These are phyloP conservation scores for Falco naumanni DNA, from an alignment of 2,797 vertebrate genomes.

Conservation along the genomic window DNA sequence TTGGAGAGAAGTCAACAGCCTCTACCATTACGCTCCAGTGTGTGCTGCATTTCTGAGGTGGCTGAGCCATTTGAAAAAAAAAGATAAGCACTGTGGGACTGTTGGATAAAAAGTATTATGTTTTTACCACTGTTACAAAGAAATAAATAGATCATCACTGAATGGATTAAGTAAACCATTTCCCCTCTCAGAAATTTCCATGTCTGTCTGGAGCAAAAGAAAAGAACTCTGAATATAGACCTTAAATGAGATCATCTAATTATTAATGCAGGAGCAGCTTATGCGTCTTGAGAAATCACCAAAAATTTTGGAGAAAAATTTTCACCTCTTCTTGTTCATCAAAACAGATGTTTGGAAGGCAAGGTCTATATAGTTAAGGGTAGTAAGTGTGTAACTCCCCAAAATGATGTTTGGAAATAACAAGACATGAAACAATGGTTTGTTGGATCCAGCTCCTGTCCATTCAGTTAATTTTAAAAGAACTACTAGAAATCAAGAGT, in stretches of 20 bases:
- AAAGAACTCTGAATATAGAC: neutral
- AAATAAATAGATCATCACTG: conserved; percentile 13
- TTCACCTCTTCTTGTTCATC: neutral
- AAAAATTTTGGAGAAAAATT: neutral
- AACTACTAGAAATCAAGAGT: neutral
- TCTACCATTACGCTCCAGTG: neutral
- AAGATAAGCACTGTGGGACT: neutral
- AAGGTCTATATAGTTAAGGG: neutral
- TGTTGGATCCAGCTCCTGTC: neutral
- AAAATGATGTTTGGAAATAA: neutral
- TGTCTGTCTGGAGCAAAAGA: neutral
- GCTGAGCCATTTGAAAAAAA: neutral
- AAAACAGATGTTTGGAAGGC: conserved; percentile 20
- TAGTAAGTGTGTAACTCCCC: neutral
- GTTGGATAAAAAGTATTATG: neutral
- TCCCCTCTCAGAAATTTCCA: neutral
- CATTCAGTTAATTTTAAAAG: conserved; percentile 42
- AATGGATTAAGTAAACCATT: conserved; percentile 4
- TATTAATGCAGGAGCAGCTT: neutral
- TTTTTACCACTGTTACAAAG: neutral
- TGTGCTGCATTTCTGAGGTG: neutral
- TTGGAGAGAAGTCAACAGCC: neutral
- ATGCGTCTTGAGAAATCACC: neutral
- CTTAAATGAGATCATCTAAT: neutral
- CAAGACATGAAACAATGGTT: neutral